Conservation (phyloP, 2,888 invertebrate species). For the Caenorhabditis sp. region DNA sequence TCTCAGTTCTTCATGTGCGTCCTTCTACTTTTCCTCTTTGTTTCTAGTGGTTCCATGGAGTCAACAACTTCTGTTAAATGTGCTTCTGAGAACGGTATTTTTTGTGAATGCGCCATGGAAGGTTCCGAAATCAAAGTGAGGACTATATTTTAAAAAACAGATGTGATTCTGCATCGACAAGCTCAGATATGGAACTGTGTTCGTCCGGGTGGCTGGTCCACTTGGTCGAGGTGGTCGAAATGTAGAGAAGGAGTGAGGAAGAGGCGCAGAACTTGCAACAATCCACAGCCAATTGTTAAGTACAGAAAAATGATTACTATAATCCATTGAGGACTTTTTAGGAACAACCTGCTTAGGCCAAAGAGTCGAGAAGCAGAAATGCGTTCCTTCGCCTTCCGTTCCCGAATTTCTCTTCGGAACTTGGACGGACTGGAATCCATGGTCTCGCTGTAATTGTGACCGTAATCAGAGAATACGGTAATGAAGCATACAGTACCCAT, state of each 20-base stretch:
- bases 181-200: conserved; percentile 40
- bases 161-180: neutral
- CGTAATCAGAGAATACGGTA: conserved; percentile 24
- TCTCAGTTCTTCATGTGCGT: no score
- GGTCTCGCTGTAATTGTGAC: conserved; percentile 49
- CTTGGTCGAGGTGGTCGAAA: conserved; percentile 55
- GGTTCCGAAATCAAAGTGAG: conserved; percentile 13
- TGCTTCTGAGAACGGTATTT: conserved; percentile 31
- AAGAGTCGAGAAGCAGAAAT: conserved; percentile 25
- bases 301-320: neutral
- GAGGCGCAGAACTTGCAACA: conserved; percentile 37
- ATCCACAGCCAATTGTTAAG: conserved; percentile 23
- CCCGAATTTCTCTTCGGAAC: conserved; percentile 45
- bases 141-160: no score
- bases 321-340: conserved; percentile 17
- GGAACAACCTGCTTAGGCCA: conserved; percentile 23
- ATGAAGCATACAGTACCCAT: neutral
- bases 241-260: conserved; percentile 48
- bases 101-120: conserved; percentile 32
- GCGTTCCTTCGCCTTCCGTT: neutral
- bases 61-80: conserved; percentile 15
- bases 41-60: neutral
- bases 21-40: neutral
- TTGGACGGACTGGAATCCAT: conserved; percentile 46
- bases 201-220: conserved; percentile 47